phyloP scores from a whole-genome alignment of 1,140 invertebrate species.

The Atopsyche davidsoni region DNA sequence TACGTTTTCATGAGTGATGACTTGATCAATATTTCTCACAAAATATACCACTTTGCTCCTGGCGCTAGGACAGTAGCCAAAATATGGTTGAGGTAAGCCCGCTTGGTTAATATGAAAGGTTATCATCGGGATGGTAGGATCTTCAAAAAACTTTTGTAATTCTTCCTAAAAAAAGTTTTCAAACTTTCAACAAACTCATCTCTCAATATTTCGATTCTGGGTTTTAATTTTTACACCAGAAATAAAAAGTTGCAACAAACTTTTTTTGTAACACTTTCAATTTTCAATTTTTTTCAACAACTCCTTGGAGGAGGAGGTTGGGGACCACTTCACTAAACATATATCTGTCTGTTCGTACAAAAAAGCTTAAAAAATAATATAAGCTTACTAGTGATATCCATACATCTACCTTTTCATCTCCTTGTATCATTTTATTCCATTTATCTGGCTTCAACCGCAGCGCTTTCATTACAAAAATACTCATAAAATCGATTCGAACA shows the following conservation, averaged over 20 bases:
- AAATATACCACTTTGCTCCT: constrained; percentile 60
- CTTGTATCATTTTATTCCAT: constrained; percentile 68
- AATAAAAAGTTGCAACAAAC: too few species aligned
- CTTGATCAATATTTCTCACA: constrained; percentile 50
- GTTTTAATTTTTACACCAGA: too few species aligned
- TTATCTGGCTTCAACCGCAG: constrained; percentile 67
- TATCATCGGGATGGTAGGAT: constrained; percentile 13
- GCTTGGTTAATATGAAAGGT: constrained; percentile 18
- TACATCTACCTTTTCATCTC: constrained; percentile 43
- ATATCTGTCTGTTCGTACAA: too few species aligned
- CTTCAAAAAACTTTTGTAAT: constrained; percentile 21
- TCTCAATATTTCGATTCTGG: not conserved
- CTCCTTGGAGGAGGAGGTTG: too few species aligned
- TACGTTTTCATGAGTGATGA: constrained; percentile 53
- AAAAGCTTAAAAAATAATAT: too few species aligned
- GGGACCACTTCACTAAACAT: too few species aligned
- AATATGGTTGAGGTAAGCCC: constrained; percentile 34
- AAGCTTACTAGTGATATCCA: too few species aligned
- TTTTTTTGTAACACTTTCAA: too few species aligned
- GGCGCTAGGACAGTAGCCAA: constrained; percentile 31
- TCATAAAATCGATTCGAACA: constrained; percentile 20
- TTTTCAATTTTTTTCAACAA: too few species aligned
- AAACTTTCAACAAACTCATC: not conserved
- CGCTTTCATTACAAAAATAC: constrained; percentile 45
- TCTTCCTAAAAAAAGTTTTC: constrained; percentile 3